Conservation (phyloP, 2,797 vertebrate genomes). For the Alosa sapidissima region DNA sequence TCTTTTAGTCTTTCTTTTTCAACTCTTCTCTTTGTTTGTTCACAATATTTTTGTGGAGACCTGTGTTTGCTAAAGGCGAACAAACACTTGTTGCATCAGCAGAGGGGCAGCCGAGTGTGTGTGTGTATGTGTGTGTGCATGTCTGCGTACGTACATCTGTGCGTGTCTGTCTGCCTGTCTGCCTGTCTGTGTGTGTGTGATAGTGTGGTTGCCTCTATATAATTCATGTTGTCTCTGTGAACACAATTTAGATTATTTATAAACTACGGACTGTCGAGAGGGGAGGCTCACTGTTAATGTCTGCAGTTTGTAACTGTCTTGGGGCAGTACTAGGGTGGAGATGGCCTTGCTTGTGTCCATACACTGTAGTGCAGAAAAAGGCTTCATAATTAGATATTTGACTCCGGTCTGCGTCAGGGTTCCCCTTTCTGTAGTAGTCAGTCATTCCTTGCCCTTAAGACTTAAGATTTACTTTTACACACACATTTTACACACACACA, state of each 20-base stretch:
- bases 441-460: no score
- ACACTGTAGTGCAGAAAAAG: no score
- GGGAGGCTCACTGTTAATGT: background rate
- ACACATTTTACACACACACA: no score
- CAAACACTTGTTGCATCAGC: background rate
- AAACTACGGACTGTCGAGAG: background rate
- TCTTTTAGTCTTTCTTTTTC: background rate
- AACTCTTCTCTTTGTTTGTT: background rate
- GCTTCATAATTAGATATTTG: background rate
- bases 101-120: background rate
- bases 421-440: no score
- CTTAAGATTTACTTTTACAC: no score
- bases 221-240: background rate
- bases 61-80: background rate
- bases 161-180: no score
- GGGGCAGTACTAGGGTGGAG: background rate
- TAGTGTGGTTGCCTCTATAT: background rate
- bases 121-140: background rate
- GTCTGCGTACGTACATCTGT: background rate
- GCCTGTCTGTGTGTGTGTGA: background rate
- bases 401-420: background rate
- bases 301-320: background rate
- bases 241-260: background rate
- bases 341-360: background rate
- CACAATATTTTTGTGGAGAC: background rate